Evolutionary conservation across 2,113 vertebrate species (phyloP), one percentile per base, ranked within the genome.

Genomic region (Bujurquina vittata): DNA sequence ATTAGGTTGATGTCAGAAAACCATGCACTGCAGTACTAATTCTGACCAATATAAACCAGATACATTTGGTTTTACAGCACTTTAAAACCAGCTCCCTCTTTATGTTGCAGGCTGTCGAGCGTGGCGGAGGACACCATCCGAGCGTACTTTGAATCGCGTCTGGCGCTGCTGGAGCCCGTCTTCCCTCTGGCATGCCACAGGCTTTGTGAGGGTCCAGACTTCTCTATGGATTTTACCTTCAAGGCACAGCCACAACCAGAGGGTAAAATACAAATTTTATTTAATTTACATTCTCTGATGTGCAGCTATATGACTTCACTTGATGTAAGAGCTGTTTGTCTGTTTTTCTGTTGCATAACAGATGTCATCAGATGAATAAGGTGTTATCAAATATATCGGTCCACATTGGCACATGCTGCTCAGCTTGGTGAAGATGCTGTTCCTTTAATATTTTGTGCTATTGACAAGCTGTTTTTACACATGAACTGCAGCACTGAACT

Each of bases 181-280:
- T 99, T 99, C 79, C 97, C 98, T 59, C 91, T 99, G 58, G 97
- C 98, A 0, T 99, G 98, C 88, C 98, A 99, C 84, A 94, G 97
- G 43, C 96, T 99, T 23, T 99, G 98, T 17, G 98, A 99, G 62
- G 97, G 98, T 31, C 97, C 98, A 2, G 96, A 99, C 86, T 99
- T 99, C 75, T 97, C 97, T 43, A 92, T 93, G 3, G 98, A 99
- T 84, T 99, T 99, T 81, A 95, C 90, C 91, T 98, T 97, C 60
- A 98, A 96, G 90, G 87, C 96, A 0, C 95, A 96, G 15, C 96
- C 96, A 17, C 97, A 96, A 80, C 95, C 94, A 88, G 98, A 99
- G 89, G 97, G 98, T 99, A 96, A 86, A 58, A 75, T 22, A 56
- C 20, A 26, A 5, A n/a, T 40, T 35, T 35, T 14, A 37, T 8